These are phyloP conservation scores for Meandrina meandrites DNA, from an alignment of 92 coral and sea anemone genomes.

Conservation along the genomic window DNA sequence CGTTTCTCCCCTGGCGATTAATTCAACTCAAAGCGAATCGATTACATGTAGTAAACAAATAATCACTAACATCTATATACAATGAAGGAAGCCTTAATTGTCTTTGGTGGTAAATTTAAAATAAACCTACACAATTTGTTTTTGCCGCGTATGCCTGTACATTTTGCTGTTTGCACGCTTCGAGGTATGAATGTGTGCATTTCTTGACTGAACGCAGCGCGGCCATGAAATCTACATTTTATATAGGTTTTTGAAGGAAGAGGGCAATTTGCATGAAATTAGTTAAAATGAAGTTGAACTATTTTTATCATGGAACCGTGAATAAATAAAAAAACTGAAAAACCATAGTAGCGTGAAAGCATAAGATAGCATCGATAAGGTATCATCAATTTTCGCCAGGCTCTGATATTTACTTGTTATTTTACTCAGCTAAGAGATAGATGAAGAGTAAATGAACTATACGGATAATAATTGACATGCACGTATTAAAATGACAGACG, in stretches of 20 bases:
- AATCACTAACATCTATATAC: neutral
- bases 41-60: neutral
- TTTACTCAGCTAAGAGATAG: neutral
- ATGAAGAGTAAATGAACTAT: neutral
- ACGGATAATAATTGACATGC: neutral
- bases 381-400: neutral
- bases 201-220: neutral
- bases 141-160: neutral
- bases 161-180: neutral
- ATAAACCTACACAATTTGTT: no score
- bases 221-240: neutral
- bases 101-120: neutral
- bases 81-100: neutral
- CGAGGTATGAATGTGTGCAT: neutral
- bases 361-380: no score
- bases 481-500: neutral
- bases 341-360: neutral
- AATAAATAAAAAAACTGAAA: neutral
- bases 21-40: neutral
- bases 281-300: neutral
- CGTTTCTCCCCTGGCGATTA: no score
- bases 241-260: neutral
- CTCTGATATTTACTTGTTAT: neutral
- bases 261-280: neutral
- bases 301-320: neutral